Evolutionary conservation across 1,140 invertebrate genomes (phyloP).

Genomic region (Argopecten irradians): DNA sequence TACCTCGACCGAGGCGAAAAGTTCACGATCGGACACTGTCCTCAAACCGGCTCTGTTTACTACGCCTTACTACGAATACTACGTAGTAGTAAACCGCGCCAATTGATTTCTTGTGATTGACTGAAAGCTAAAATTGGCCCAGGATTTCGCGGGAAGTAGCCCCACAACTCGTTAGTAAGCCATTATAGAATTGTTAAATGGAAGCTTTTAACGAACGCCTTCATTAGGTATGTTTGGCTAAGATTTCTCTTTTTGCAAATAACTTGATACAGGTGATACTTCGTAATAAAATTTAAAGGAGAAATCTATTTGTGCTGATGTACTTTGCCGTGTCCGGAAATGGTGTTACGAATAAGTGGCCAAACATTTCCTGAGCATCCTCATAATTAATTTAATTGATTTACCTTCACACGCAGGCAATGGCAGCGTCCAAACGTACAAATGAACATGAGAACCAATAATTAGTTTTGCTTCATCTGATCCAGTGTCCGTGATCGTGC

Average conservation of each 20-base stretch:
- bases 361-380: neutral
- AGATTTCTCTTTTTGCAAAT: neutral
- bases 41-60: neutral
- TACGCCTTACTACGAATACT: conserved; percentile 9
- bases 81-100: neutral
- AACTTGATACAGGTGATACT: neutral
- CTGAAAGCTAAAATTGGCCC: neutral
- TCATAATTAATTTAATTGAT: neutral
- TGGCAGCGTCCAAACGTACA: neutral
- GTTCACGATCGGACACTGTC: conserved; percentile 20
- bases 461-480: neutral
- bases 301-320: neutral
- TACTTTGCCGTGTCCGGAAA: neutral
- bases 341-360: neutral
- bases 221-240: too few species aligned
- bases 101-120: neutral
- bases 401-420: neutral
- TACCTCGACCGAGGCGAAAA: neutral
- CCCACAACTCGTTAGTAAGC: neutral
- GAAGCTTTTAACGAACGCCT: neutral
- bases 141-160: neutral
- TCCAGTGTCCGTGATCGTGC: neutral
- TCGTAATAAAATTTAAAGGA: too few species aligned
- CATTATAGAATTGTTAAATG: neutral
- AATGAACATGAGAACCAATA: neutral